Conservation (phyloP, 2,797 vertebrate species). For the Myioborus miniatus region DNA sequence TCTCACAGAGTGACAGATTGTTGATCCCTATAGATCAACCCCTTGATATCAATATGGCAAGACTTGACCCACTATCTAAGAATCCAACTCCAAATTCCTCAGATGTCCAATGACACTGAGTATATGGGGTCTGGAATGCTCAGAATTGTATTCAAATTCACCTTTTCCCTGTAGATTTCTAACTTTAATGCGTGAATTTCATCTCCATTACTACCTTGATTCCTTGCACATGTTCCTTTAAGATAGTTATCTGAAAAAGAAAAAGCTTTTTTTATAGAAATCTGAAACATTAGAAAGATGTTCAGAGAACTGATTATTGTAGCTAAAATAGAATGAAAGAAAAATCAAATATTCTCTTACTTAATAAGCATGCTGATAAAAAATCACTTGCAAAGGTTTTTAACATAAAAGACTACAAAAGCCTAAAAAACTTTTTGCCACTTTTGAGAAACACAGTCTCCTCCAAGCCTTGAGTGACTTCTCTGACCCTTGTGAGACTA, state of each 20-base stretch:
- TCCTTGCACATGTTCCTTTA: neutral
- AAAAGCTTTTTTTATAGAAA: neutral
- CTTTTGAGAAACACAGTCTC: slow-evolving; percentile 18
- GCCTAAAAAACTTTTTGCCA: neutral
- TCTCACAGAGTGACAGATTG: neutral
- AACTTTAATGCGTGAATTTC: neutral
- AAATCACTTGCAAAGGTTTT: neutral
- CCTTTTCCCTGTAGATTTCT: neutral
- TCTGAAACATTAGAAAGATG: neutral
- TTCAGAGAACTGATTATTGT: neutral
- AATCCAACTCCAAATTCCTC: neutral
- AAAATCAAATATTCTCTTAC: neutral
- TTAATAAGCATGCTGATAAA: neutral
- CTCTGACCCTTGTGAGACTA: neutral
- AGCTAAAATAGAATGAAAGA: neutral
- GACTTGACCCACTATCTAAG: neutral
- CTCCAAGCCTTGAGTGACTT: neutral
- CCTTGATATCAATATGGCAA: neutral
- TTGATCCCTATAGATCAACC: neutral
- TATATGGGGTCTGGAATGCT: neutral
- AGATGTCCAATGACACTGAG: neutral
- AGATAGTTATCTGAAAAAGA: neutral
- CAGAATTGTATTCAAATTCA: neutral
- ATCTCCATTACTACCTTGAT: neutral
- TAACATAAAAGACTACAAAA: neutral